Evolutionary conservation across 2,113 vertebrate genomes (phyloP), one percentile per base, ranked within the genome.

Genomic region (Hepsetus odoe): DNA sequence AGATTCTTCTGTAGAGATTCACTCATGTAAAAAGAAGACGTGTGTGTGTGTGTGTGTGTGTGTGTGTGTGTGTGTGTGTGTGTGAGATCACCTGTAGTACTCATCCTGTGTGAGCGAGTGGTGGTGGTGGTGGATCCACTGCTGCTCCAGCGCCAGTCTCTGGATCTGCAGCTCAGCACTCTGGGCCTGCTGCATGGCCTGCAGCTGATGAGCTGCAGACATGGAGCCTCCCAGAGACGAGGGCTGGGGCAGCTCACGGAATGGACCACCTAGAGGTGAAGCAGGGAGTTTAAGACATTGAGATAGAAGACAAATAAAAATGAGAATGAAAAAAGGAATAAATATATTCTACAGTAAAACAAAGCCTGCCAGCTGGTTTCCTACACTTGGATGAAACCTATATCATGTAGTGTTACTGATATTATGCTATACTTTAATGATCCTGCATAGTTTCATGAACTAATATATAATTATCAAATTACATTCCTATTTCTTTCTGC

Each of bases 181-280:
- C 95, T 99, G 97, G 1, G 96, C 97, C 30, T 99, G 97, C 96
- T 99, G 97, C 97, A 99, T 98, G 90, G 96, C 97, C 95, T 99
- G 97, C 74, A 99, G 95, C 93, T 99, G 97, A 81, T 99, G 97
- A 1, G 97, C 96, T 49, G 97, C 97, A 0, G 97, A 99, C 95
- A 99, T 98, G 33, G 96, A 96, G 2, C 96, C 94, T 0, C 95
- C 94, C 26, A 98, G 96, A 24, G 97, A 97, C 87, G 95, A 95
- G 77, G 95, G 95, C 86, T 93, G 92, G 2, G 97, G 97, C 90
- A 99, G 90, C 85, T 99, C 97, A 92, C 97, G 94, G 91, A 98
- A 99, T 82, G 96, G 96, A 85, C 95, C 94, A 79, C 96, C 97
- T 98, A 88, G 2, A 46, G 55, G 38, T 9, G 59, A 74, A 14